These are phyloP conservation scores for Aldrovandia affinis DNA, from an alignment of 2,797 vertebrate genomes.

Conservation along the genomic window DNA sequence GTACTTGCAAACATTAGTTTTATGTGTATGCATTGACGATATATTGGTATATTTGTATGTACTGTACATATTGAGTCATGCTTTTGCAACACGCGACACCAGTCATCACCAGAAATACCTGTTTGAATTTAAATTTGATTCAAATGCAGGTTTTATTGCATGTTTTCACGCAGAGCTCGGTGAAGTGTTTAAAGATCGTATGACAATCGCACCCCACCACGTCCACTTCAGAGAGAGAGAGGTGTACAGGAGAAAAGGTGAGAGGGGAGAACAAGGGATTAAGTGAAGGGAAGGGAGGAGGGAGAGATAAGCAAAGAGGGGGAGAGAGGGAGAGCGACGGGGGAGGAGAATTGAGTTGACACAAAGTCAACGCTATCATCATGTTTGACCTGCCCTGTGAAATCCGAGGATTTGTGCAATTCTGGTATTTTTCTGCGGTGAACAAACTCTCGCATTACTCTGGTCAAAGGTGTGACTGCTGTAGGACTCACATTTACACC, in stretches of 20 bases:
- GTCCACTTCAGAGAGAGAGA: neutral
- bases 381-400: too few species aligned
- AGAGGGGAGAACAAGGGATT: neutral
- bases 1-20: neutral
- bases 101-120: neutral
- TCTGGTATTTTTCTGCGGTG: too few species aligned
- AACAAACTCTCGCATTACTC: neutral
- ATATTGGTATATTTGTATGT: neutral
- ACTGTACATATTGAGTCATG: neutral
- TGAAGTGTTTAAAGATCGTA: neutral
- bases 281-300: neutral
- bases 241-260: neutral
- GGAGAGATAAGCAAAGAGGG: neutral
- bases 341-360: neutral
- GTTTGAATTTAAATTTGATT: slow-evolving; percentile 4
- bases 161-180: neutral
- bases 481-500: neutral
- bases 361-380: neutral
- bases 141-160: neutral
- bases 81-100: neutral
- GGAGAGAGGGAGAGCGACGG: neutral
- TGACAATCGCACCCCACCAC: neutral
- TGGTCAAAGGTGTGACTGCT: neutral
- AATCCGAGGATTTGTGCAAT: too few species aligned
- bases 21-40: neutral